Evolutionary conservation across 2,113 vertebrate species (phyloP).

Genomic region (Martes martes): DNA sequence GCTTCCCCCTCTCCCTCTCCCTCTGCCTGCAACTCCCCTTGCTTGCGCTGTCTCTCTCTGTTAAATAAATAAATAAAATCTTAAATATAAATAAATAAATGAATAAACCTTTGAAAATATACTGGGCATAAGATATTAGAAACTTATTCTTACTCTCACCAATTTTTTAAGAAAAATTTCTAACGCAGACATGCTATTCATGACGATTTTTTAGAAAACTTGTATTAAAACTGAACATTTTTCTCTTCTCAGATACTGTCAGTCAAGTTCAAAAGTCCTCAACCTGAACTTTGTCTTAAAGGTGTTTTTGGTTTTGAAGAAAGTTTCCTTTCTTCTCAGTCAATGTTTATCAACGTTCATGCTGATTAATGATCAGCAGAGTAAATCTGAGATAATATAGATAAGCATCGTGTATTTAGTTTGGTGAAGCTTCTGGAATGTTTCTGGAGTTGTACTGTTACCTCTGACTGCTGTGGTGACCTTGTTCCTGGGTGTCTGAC

Average conservation of each 20-base stretch:
- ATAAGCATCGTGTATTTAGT: background rate
- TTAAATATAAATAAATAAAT: too few species aligned
- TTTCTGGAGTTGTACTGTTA: background rate
- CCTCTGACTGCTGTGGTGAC: too few species aligned
- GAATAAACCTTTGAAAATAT: background rate
- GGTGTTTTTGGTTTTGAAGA: background rate
- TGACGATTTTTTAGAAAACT: background rate
- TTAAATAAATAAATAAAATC: too few species aligned
- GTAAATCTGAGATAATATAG: background rate
- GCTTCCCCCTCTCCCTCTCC: too few species aligned
- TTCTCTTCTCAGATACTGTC: background rate
- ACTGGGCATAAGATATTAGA: background rate
- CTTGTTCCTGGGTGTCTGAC: background rate
- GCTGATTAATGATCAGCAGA: background rate
- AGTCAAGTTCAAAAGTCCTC: background rate
- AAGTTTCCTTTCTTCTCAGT: background rate
- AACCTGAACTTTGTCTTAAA: background rate
- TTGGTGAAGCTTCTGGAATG: background rate
- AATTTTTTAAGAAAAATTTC: background rate
- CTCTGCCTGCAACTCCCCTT: too few species aligned
- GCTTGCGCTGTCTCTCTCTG: too few species aligned
- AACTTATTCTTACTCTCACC: background rate
- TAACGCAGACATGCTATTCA: background rate
- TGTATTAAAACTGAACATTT: background rate
- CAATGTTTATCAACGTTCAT: background rate